phyloP scores from a whole-genome alignment of 2,888 invertebrate species.

The Zygothrica quintamaculata region DNA sequence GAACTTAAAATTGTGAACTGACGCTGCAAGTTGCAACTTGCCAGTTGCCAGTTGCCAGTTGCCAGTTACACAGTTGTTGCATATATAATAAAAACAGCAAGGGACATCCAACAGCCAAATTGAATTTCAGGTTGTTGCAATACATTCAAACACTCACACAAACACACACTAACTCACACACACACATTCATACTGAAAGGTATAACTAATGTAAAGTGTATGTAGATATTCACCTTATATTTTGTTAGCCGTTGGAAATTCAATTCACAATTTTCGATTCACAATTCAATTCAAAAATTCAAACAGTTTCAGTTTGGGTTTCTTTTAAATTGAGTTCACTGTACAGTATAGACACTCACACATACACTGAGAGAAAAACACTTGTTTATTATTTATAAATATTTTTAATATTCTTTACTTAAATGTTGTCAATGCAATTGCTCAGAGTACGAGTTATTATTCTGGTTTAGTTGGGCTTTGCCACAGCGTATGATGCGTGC shows the following conservation, averaged over 20 bases:
- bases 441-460: slow-evolving; percentile 7
- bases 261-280: slow-evolving; percentile 35
- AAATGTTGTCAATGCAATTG: too few species aligned
- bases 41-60: slow-evolving; percentile 20
- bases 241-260: slow-evolving; percentile 12
- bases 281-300: slow-evolving; percentile 28
- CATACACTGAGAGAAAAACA: not conserved
- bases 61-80: slow-evolving; percentile 36
- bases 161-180: slow-evolving; percentile 24
- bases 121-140: slow-evolving; percentile 46
- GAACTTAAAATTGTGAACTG: slow-evolving; percentile 20
- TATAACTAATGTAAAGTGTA: not conserved
- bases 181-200: not conserved
- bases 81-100: slow-evolving; percentile 21
- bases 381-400: not conserved
- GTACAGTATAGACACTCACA: slow-evolving; percentile 11
- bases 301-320: slow-evolving; percentile 6
- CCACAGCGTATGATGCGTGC: slow-evolving; percentile 33
- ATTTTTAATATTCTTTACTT: slow-evolving; percentile 1
- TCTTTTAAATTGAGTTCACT: not conserved
- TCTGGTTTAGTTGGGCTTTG: slow-evolving; percentile 49
- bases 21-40: slow-evolving; percentile 39
- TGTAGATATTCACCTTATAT: slow-evolving; percentile 56
- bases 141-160: slow-evolving; percentile 20
- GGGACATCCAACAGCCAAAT: slow-evolving; percentile 40